phyloP scores from a whole-genome alignment of 2,113 vertebrate species.

The Otis tarda region DNA sequence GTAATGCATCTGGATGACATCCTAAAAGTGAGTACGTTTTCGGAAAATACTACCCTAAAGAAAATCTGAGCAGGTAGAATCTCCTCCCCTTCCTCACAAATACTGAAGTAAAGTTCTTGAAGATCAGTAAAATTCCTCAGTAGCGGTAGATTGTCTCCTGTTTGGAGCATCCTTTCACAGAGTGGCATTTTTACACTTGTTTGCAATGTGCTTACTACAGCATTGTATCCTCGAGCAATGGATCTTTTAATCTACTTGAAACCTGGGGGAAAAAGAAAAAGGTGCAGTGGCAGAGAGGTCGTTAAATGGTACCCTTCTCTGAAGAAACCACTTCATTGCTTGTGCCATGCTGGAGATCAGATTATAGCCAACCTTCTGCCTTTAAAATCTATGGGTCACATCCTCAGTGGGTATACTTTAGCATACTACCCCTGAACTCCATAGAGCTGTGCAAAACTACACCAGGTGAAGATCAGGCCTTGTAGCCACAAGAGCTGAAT shows the following conservation, averaged over 20 bases:
- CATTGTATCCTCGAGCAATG: neutral
- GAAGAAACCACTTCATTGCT: neutral
- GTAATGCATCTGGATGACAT: conserved; percentile 93
- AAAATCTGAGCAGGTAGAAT: neutral
- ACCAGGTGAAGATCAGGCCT: neutral
- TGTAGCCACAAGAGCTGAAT: neutral
- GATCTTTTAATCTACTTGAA: neutral
- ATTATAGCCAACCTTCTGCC: neutral
- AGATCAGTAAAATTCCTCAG: neutral
- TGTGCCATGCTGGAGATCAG: neutral
- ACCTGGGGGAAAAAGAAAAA: conserved; percentile 16
- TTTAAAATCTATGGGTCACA: neutral
- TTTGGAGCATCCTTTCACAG: neutral
- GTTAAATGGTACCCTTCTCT: neutral
- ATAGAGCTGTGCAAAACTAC: neutral
- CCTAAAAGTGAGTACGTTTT: conserved; percentile 85
- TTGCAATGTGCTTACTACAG: neutral
- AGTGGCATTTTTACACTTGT: neutral
- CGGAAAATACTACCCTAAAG: conserved; percentile 29
- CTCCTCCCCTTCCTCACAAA: neutral
- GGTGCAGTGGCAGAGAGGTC: neutral
- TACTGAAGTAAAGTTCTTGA: neutral
- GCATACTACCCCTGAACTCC: neutral
- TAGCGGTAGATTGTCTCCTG: neutral
- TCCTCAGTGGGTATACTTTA: neutral